Percentiles rank a stretch among this genome's conserved stretches.
Evolutionary conservation across 1,140 invertebrate species (phyloP).

Genomic region (Varroa destructor): DNA sequence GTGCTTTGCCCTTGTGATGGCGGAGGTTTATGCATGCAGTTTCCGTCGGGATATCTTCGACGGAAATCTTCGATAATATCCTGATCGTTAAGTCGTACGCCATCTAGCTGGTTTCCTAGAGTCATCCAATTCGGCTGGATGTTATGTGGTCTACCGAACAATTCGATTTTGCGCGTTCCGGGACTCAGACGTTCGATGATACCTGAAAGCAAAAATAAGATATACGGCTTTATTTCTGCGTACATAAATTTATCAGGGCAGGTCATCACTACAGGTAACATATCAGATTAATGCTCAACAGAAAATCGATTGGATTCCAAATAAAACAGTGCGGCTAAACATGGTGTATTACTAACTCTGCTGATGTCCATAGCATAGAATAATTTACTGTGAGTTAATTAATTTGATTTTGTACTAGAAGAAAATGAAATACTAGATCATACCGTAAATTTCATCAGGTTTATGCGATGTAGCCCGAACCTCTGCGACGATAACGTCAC

Average conservation of each 20-base stretch:
- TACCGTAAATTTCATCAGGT: slow-evolving; percentile 89
- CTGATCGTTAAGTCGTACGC: slow-evolving; percentile 81
- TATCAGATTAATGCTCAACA: not conserved
- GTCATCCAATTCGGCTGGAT: slow-evolving; percentile 98
- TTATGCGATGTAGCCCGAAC: slow-evolving; percentile 93
- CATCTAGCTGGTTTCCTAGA: slow-evolving; percentile 83
- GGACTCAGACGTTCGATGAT: slow-evolving; percentile 50
- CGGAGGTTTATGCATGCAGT: slow-evolving; percentile 51
- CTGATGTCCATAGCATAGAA: not conserved
- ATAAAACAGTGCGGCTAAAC: not conserved
- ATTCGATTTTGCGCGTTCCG: slow-evolving; percentile 88
- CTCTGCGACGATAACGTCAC: slow-evolving; percentile 95
- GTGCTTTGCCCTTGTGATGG: too few relatives aligned
- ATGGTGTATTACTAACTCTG: not conserved
- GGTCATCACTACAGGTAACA: not conserved
- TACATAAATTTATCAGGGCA: not conserved
- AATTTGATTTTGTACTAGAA: not conserved
- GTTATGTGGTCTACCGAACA: slow-evolving; percentile 93
- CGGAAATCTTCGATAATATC: slow-evolving; percentile 75
- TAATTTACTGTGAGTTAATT: not conserved
- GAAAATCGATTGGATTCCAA: not conserved
- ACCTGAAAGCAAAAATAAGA: not conserved
- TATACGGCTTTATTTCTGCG: too few relatives aligned
- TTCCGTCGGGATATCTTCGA: slow-evolving; percentile 82
- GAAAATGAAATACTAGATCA: not conserved